Evolutionary conservation across 2,797 vertebrate genomes (phyloP).

Genomic region (Hoplostethus mediterraneus): DNA sequence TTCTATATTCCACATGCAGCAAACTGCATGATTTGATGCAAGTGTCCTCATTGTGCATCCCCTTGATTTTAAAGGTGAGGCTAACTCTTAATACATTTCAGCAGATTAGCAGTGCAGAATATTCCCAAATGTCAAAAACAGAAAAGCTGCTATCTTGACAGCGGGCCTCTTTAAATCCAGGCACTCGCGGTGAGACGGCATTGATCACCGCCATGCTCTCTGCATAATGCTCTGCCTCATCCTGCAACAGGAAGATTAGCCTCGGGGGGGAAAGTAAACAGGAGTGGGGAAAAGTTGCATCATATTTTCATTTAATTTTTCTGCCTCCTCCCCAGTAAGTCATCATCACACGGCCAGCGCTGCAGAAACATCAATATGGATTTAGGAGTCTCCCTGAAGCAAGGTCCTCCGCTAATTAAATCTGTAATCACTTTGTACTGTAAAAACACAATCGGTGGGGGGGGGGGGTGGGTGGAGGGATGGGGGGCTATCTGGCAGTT

Average conservation of each 20-base stretch:
- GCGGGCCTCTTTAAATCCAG: constrained; percentile 55
- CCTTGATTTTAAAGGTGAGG: not conserved
- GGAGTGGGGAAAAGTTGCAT: constrained; percentile 65
- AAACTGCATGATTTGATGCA: not conserved
- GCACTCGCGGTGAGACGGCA: constrained; percentile 39
- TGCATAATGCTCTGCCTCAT: constrained; percentile 61
- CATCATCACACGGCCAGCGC: constrained; percentile 57
- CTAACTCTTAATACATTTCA: constrained; percentile 24
- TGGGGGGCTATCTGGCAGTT: constrained; percentile 37
- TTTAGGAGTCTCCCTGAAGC: constrained; percentile 80
- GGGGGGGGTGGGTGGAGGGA: not conserved
- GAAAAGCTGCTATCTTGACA: constrained; percentile 45
- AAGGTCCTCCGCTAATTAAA: constrained; percentile 83
- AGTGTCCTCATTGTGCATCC: not conserved
- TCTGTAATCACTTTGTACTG: constrained; percentile 81
- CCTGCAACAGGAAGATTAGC: constrained; percentile 61
- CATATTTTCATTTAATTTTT: constrained; percentile 66
- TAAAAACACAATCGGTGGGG: constrained; percentile 75
- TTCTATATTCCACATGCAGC: not conserved
- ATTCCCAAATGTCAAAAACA: constrained; percentile 34
- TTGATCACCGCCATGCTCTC: constrained; percentile 59
- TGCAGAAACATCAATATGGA: constrained; percentile 81
- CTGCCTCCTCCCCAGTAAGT: constrained; percentile 47
- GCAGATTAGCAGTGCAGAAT: constrained; percentile 19
- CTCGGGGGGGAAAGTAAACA: constrained; percentile 68